Conservation (phyloP, 2,113 vertebrate genomes). For the Nasalis larvatus region DNA sequence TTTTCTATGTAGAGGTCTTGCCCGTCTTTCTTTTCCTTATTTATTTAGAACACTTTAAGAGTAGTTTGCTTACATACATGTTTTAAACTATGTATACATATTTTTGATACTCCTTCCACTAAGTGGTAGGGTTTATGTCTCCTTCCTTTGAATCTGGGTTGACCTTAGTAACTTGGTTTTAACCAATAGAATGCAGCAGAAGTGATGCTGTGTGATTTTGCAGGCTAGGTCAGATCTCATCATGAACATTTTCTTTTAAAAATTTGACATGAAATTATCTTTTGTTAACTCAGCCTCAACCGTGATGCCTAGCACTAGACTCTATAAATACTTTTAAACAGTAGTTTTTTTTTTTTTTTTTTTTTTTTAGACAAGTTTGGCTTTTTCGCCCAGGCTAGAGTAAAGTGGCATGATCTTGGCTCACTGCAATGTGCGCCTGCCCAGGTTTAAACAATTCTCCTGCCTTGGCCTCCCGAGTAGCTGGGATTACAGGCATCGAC, state of each 20-base stretch:
- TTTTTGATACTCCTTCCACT: not conserved
- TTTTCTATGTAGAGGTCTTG: not conserved
- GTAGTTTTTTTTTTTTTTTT: not conserved
- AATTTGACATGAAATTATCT: not conserved
- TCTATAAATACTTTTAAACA: not conserved
- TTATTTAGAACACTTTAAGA: not conserved
- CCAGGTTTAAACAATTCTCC: no score
- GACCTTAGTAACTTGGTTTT: not conserved
- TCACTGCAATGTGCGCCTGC: no score
- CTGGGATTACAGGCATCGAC: no score
- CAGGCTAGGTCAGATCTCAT: not conserved
- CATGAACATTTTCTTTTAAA: not conserved
- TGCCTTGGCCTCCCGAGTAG: no score
- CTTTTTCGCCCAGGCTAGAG: no score
- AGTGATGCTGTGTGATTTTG: not conserved
- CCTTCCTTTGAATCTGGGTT: not conserved
- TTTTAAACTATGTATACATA: not conserved
- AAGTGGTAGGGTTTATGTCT: not conserved
- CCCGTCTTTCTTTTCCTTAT: not conserved
- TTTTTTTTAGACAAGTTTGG: no score
- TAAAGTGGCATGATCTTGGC: no score
- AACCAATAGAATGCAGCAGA: not conserved
- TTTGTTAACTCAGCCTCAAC: not conserved
- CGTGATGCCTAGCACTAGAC: not conserved
- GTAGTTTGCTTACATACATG: not conserved